These are phyloP conservation scores for Catamblyrhynchus diadema DNA, from an alignment of 2,797 vertebrate genomes.

Conservation along the genomic window DNA sequence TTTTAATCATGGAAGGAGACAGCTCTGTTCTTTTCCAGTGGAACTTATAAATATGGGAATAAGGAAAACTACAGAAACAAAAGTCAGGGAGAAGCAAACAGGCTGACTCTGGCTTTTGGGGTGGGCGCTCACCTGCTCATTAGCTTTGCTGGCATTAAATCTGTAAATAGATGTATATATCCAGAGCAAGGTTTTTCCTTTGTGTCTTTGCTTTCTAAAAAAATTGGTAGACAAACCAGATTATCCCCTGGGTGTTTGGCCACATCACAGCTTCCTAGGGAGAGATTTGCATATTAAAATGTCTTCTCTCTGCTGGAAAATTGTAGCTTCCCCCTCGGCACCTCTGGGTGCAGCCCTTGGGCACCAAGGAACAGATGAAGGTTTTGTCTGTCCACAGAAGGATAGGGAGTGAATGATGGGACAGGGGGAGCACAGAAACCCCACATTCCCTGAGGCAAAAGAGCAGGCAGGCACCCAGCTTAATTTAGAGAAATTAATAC, in stretches of 20 bases:
- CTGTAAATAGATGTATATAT: neutral
- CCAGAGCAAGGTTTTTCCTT: neutral
- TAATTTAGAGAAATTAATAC: neutral
- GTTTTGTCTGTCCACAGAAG: neutral
- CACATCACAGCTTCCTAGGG: neutral
- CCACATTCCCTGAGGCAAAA: neutral
- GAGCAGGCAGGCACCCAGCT: neutral
- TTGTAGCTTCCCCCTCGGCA: neutral
- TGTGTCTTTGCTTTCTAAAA: neutral
- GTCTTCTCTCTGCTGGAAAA: neutral
- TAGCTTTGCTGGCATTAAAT: neutral
- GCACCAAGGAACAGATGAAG: neutral
- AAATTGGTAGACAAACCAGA: neutral
- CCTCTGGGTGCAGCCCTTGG: neutral
- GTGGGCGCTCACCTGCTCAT: fast-evolving
- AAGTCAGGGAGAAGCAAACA: fast-evolving
- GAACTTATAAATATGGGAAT: neutral
- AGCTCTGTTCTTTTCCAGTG: neutral
- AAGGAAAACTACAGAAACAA: neutral
- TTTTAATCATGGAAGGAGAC: neutral
- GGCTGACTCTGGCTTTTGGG: neutral
- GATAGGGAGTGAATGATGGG: neutral
- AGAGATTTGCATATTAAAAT: neutral
- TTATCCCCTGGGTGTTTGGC: neutral
- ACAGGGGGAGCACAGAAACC: neutral